These are phyloP conservation scores for Drosophila auraria DNA, from an alignment of 1,140 invertebrate species.

Conservation along the genomic window DNA sequence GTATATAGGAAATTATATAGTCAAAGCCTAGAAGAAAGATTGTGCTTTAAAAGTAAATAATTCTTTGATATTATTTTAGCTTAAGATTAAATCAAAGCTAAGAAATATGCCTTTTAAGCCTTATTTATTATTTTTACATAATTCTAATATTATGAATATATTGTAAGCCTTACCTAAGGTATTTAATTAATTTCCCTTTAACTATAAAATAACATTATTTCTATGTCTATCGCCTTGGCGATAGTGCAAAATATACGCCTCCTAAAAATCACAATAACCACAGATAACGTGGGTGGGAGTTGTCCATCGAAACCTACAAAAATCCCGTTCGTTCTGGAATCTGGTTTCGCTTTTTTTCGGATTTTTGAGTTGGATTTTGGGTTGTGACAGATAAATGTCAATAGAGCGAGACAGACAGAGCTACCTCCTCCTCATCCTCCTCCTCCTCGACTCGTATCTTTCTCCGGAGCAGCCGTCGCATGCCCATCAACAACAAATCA, in stretches of 20 bases:
- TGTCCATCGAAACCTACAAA: not conserved
- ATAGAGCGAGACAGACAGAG: conserved; percentile 50
- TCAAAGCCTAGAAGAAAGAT: not conserved
- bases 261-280: conserved; percentile 49
- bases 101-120: too few species aligned
- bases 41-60: too few species aligned
- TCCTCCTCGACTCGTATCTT: conserved; percentile 1
- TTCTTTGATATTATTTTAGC: too few species aligned
- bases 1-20: not conserved
- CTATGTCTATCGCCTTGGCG: not conserved
- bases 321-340: conserved; percentile 16
- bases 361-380: conserved; percentile 40
- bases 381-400: conserved; percentile 82
- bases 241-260: conserved; percentile 70
- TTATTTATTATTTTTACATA: too few species aligned
- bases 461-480: conserved; percentile 54
- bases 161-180: too few species aligned
- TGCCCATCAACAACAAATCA: conserved; percentile 83
- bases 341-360: conserved; percentile 16
- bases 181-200: too few species aligned
- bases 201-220: too few species aligned
- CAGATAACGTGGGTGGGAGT: not conserved
- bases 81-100: too few species aligned
- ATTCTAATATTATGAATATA: too few species aligned
- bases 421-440: too few species aligned